Percentiles rank a stretch among this genome's conserved stretches.
These are phyloP conservation scores for Cephus nigrinus DNA, from an alignment of 2,888 invertebrate genomes.

Conservation along the genomic window DNA sequence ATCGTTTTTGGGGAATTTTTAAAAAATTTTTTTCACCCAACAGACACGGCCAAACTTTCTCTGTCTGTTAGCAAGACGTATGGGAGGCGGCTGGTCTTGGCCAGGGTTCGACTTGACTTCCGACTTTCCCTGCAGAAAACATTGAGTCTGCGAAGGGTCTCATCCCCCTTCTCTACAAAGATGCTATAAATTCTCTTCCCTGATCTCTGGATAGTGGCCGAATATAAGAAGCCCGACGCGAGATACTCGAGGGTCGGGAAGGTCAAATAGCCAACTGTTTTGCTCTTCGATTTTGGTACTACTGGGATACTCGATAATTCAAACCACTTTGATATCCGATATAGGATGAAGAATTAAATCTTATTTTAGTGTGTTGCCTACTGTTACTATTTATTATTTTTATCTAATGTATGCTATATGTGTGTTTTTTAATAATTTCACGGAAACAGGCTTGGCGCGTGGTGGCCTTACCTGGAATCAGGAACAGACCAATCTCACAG, in stretches of 20 bases:
- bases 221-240: constrained; percentile 47
- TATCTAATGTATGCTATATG: too few species aligned
- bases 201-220: constrained; percentile 49
- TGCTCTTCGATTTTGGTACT: too few species aligned
- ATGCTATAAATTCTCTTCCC: constrained; percentile 63
- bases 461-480: constrained; percentile 20
- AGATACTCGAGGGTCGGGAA: constrained; percentile 10
- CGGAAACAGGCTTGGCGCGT: too few species aligned
- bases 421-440: too few species aligned
- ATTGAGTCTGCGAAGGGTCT: constrained; percentile 60
- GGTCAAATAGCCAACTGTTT: constrained; percentile 12
- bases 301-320: too few species aligned
- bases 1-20: constrained; percentile 31
- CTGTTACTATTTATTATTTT: too few species aligned
- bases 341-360: too few species aligned
- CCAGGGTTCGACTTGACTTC: constrained; percentile 65
- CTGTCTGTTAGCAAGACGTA: constrained; percentile 64
- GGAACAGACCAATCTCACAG: constrained; percentile 24
- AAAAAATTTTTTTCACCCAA: constrained; percentile 33
- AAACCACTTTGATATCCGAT: too few species aligned
- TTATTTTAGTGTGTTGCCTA: too few species aligned
- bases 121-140: constrained; percentile 66
- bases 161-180: constrained; percentile 41
- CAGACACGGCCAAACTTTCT: constrained; percentile 56
- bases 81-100: constrained; percentile 62